These are phyloP conservation scores for Xestia c-nigrum DNA, from an alignment of 2,888 invertebrate species.

Conservation along the genomic window DNA sequence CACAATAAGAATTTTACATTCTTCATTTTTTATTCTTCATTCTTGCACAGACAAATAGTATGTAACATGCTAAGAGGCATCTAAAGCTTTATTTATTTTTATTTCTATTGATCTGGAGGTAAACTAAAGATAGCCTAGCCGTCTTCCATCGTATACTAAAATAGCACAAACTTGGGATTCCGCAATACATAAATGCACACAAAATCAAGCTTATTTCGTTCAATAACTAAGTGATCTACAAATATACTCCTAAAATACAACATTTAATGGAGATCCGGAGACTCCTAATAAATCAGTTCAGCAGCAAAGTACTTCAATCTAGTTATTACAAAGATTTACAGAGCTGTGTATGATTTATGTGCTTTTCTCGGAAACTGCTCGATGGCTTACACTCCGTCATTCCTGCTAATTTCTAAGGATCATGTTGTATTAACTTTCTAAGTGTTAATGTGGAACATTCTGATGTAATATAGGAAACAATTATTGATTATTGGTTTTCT, in stretches of 20 bases:
- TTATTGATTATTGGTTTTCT: background rate
- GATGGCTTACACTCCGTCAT: constrained; percentile 21
- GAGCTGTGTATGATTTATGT: constrained; percentile 31
- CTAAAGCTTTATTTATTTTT: background rate
- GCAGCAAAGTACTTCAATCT: constrained; percentile 29
- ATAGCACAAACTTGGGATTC: background rate
- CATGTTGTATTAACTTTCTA: background rate
- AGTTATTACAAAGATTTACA: constrained; percentile 48
- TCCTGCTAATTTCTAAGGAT: constrained; percentile 34
- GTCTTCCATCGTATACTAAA: background rate
- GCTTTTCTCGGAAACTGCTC: constrained; percentile 30
- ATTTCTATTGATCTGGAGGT: background rate
- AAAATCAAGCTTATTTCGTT: background rate
- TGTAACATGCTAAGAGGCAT: background rate
- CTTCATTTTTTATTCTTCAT: no score
- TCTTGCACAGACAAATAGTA: background rate
- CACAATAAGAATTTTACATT: no score
- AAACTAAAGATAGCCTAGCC: background rate
- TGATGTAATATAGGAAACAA: background rate
- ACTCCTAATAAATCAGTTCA: constrained; percentile 28
- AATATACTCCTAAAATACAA: constrained; percentile 9
- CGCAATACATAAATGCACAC: background rate
- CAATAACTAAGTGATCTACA: background rate
- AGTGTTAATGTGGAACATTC: background rate
- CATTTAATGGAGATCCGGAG: constrained; percentile 3